A percentile compares a stretch with the other conserved stretches of the same genome.
Conservation (phyloP, 2,888 invertebrate species). For the Clunio marinus region DNA sequence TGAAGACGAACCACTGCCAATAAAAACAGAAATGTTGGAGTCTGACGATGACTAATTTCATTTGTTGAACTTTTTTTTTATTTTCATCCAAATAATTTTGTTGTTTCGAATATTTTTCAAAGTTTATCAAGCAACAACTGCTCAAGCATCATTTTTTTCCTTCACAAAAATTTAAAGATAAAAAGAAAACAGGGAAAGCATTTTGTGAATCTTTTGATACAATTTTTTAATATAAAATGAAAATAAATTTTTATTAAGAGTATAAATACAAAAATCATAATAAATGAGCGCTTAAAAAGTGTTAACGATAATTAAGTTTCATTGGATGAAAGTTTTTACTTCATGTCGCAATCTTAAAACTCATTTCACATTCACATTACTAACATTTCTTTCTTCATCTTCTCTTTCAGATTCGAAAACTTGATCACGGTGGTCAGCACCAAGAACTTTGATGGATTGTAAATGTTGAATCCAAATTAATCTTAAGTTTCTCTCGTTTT, state of each 20-base stretch:
- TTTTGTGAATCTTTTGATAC: constrained; percentile 6
- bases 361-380: neutral
- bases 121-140: no score
- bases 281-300: neutral
- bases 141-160: neutral
- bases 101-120: neutral
- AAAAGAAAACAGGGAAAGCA: neutral
- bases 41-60: neutral
- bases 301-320: neutral
- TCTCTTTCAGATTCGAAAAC: neutral
- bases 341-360: no score
- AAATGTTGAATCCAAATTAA: neutral
- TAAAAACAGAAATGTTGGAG: constrained; percentile 3
- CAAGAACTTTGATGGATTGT: neutral
- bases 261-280: neutral
- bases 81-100: neutral
- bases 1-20: constrained; percentile 1
- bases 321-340: no score
- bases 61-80: neutral
- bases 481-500: neutral
- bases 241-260: neutral
- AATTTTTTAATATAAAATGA: neutral
- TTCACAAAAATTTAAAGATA: constrained; percentile 4
- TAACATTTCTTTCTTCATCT: neutral
- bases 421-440: no score